phyloP scores from a whole-genome alignment of 2,888 invertebrate species.

The Criorhina ranunculi region DNA sequence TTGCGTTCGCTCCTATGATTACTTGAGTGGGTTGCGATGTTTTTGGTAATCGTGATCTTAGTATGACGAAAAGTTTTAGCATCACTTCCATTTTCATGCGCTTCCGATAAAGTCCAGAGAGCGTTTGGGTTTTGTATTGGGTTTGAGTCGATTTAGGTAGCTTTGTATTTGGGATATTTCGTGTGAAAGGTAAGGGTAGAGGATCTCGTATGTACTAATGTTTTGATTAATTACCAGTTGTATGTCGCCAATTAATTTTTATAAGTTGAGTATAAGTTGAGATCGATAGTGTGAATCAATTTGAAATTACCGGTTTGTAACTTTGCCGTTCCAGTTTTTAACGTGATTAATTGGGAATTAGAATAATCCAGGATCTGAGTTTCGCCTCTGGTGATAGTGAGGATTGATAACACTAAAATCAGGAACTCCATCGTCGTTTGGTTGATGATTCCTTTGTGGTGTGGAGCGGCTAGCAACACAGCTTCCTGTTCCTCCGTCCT shows the following conservation, averaged over 20 bases:
- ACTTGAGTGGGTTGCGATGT: too few species aligned
- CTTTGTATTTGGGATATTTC: too few species aligned
- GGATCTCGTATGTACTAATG: not conserved
- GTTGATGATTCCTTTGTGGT: too few species aligned
- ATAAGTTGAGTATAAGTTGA: slow-evolving; percentile 18
- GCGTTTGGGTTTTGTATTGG: slow-evolving; percentile 6
- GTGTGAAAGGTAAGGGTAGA: not conserved
- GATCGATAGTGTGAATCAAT: slow-evolving; percentile 40
- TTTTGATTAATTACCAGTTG: not conserved
- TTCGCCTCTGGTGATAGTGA: not conserved
- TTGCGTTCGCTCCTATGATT: too few species aligned
- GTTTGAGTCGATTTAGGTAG: too few species aligned
- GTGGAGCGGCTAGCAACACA: too few species aligned
- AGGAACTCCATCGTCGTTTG: too few species aligned
- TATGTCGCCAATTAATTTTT: not conserved
- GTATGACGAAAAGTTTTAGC: too few species aligned
- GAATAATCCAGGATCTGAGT: slow-evolving; percentile 16
- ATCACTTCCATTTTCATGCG: slow-evolving; percentile 54
- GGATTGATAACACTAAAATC: not conserved
- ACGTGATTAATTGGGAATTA: slow-evolving; percentile 3
- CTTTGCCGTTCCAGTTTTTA: slow-evolving; percentile 23
- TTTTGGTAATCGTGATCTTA: too few species aligned
- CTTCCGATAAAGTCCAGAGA: slow-evolving; percentile 40
- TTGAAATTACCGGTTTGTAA: slow-evolving; percentile 39
- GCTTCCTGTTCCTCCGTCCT: too few species aligned